phyloP scores from a whole-genome alignment of 2,113 vertebrate genomes.

The Recurvirostra avosetta region DNA sequence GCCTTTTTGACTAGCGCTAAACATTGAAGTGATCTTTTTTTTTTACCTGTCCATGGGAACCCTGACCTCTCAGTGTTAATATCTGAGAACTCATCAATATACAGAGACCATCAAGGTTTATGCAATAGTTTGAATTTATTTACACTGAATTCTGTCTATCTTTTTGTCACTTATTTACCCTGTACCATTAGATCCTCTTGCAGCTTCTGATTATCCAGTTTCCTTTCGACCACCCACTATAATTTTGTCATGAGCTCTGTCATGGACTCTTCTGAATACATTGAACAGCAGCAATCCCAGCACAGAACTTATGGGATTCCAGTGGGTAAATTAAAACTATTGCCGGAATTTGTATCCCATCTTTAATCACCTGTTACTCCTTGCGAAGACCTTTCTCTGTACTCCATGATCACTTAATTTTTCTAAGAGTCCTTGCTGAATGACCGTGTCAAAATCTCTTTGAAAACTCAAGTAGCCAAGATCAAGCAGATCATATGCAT shows the following conservation, averaged over 20 bases:
- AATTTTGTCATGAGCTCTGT: not conserved
- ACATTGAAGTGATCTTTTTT: not conserved
- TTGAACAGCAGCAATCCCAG: not conserved
- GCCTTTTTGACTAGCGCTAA: not conserved
- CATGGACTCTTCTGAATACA: not conserved
- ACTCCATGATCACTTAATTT: not conserved
- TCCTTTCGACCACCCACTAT: not conserved
- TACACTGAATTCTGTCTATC: not conserved
- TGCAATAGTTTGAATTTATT: not conserved
- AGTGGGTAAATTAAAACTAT: not conserved
- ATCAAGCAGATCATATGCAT: not conserved
- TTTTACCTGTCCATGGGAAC: not conserved
- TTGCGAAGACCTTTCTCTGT: not conserved
- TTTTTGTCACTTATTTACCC: not conserved
- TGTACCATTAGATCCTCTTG: not conserved
- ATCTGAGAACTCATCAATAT: not conserved
- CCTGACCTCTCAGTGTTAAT: not conserved
- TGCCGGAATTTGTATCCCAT: not conserved
- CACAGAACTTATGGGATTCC: not conserved
- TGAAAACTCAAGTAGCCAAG: not conserved
- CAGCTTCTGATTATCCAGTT: not conserved
- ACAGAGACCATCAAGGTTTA: accelerated
- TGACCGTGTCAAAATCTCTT: not conserved
- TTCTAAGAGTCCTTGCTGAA: not conserved
- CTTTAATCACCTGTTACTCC: not conserved